A percentile compares a stretch with the other conserved stretches of the same genome.
phyloP scores from a whole-genome alignment of 2,113 vertebrate species.

The Pseudorectes ferrugineus region DNA sequence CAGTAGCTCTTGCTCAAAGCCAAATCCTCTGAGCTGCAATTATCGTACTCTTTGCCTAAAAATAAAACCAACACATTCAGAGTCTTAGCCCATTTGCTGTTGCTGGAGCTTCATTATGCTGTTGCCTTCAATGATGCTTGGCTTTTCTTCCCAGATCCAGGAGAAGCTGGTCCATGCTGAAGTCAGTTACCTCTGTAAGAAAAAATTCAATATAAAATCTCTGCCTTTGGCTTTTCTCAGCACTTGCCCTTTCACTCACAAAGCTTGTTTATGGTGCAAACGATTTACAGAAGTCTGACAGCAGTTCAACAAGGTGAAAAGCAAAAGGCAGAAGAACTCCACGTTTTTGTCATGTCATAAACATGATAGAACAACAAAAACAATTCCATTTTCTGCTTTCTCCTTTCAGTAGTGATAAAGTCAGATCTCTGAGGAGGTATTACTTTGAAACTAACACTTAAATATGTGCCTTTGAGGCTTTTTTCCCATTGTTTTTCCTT shows the following conservation, averaged over 20 bases:
- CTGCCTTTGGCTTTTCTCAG: slow-evolving; percentile 66
- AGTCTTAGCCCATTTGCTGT: not conserved
- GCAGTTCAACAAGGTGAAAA: slow-evolving; percentile 71
- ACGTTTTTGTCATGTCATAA: slow-evolving; percentile 50
- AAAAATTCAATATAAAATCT: slow-evolving; percentile 47
- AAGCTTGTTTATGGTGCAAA: slow-evolving; percentile 69
- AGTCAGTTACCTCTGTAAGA: slow-evolving; percentile 39
- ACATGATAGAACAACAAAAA: slow-evolving; percentile 62
- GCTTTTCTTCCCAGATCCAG: slow-evolving; percentile 33
- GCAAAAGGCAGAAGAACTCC: slow-evolving; percentile 56
- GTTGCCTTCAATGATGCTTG: not conserved
- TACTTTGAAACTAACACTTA: slow-evolving; percentile 53
- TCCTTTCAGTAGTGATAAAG: slow-evolving; percentile 58
- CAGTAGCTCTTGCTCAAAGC: not conserved
- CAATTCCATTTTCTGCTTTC: slow-evolving; percentile 61
- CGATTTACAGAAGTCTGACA: slow-evolving; percentile 69
- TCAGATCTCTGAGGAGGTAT: slow-evolving; percentile 62
- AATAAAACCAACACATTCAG: not conserved
- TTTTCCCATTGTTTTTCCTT: slow-evolving; percentile 39
- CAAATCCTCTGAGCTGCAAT: not conserved
- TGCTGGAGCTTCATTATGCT: not conserved
- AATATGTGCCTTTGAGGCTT: slow-evolving; percentile 41
- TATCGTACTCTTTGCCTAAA: not conserved
- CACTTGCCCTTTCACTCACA: slow-evolving; percentile 68
- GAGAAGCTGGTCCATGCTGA: not conserved